Conservation (phyloP, 2,113 vertebrate genomes). For the Aspiorhynchus laticeps region DNA sequence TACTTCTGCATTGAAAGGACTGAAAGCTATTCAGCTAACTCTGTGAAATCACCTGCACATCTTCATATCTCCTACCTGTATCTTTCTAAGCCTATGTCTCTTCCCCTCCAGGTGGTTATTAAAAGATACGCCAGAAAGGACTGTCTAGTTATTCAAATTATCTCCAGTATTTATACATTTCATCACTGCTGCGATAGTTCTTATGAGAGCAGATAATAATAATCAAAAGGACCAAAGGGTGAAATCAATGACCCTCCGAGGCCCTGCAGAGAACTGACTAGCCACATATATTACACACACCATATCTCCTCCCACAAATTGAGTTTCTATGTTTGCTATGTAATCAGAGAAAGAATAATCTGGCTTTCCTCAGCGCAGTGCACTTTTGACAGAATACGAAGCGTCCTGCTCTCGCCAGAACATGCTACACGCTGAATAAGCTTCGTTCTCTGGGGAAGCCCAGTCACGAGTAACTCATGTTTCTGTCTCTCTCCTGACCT, state of each 20-base stretch:
- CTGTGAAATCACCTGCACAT: slow-evolving; percentile 53
- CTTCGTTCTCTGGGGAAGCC: slow-evolving; percentile 59
- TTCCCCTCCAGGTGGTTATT: slow-evolving; percentile 48
- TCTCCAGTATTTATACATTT: slow-evolving; percentile 35
- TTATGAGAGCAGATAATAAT: slow-evolving; percentile 40
- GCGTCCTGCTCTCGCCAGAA: not conserved
- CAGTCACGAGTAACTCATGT: slow-evolving; percentile 60
- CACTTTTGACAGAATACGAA: slow-evolving; percentile 40
- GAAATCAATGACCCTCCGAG: slow-evolving; percentile 30
- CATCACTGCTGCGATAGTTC: slow-evolving; percentile 6
- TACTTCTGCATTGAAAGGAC: slow-evolving; percentile 40
- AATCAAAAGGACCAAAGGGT: slow-evolving; percentile 26
- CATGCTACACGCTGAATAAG: slow-evolving; percentile 14
- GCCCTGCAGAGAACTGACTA: slow-evolving; percentile 9
- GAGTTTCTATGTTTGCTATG: slow-evolving; percentile 25
- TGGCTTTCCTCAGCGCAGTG: not conserved
- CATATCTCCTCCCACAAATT: slow-evolving; percentile 19
- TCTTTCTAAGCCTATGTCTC: slow-evolving; percentile 39
- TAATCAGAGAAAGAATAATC: slow-evolving; percentile 40
- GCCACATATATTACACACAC: not conserved
- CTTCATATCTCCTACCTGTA: slow-evolving; percentile 42
- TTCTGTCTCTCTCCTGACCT: slow-evolving; percentile 72
- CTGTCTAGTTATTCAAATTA: slow-evolving; percentile 43
- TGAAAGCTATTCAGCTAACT: slow-evolving; percentile 46
- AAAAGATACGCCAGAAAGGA: slow-evolving; percentile 44